Evolutionary conservation across 2,888 invertebrate species (phyloP).

Genomic region (Drosophila demipolita): DNA sequence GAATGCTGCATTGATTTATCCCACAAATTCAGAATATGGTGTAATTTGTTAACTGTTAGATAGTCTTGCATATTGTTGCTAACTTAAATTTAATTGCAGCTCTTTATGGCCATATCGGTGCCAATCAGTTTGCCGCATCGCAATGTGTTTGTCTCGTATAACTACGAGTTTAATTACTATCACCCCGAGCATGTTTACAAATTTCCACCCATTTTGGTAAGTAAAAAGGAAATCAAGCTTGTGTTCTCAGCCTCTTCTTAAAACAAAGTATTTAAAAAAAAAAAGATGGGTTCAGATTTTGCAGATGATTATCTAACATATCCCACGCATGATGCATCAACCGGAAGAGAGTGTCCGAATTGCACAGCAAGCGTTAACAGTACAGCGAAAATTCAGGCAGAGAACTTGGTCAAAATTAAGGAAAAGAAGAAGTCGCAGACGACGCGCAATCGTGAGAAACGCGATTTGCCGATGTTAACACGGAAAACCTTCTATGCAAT

Average conservation of each 20-base stretch:
- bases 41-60: slow-evolving; percentile 39
- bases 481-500: slow-evolving; percentile 80
- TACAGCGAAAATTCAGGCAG: slow-evolving; percentile 5
- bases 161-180: slow-evolving; percentile 90
- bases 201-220: slow-evolving; percentile 78
- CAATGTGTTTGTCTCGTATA: slow-evolving; percentile 90
- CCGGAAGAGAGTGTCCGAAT: slow-evolving; percentile 51
- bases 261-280: not conserved
- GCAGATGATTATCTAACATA: slow-evolving; percentile 61
- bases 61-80: not conserved
- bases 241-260: slow-evolving; percentile 22
- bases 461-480: slow-evolving; percentile 68
- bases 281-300: slow-evolving; percentile 64
- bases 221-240: slow-evolving; percentile 26
- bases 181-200: slow-evolving; percentile 86
- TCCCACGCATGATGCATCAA: slow-evolving; percentile 25
- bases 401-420: not conserved
- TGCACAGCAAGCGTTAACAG: slow-evolving; percentile 49
- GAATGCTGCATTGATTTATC: slow-evolving; percentile 46
- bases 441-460: slow-evolving; percentile 39
- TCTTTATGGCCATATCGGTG: slow-evolving; percentile 90
- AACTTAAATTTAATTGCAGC: slow-evolving; percentile 84
- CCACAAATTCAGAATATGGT: slow-evolving; percentile 74
- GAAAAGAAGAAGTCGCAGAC: not conserved
- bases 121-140: slow-evolving; percentile 89